Conservation (phyloP, 2,888 invertebrate species). For the Diaperis boleti region DNA sequence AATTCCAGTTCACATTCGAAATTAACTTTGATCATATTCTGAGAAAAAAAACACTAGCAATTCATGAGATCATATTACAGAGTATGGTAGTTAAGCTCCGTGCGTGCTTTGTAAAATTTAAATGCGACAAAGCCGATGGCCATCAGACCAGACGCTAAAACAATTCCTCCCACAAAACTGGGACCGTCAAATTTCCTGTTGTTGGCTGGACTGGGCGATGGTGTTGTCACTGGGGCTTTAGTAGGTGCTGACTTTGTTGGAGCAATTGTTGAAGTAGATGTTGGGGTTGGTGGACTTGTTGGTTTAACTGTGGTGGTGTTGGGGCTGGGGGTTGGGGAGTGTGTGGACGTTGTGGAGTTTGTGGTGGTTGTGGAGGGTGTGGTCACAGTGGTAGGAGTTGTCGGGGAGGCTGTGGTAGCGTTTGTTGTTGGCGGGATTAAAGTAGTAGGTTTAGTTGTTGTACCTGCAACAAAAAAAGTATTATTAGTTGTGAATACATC, state of each 20-base stretch:
- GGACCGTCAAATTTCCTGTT: conserved; percentile 75
- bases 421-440: background rate
- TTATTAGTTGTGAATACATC: no score
- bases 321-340: no score
- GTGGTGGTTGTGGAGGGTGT: no score
- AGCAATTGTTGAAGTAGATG: conserved; percentile 10
- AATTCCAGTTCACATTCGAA: conserved; percentile 7
- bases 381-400: no score
- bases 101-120: conserved; percentile 89
- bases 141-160: conserved; percentile 81
- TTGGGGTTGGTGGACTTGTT: background rate
- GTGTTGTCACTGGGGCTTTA: conserved; percentile 47
- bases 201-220: conserved; percentile 56
- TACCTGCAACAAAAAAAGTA: no score
- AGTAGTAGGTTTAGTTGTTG: background rate
- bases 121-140: conserved; percentile 86
- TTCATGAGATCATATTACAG: conserved; percentile 71
- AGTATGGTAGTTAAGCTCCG: conserved; percentile 89
- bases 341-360: no score
- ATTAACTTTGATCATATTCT: conserved; percentile 8
- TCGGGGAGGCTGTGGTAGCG: no score
- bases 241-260: conserved; percentile 45
- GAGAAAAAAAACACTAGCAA: background rate
- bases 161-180: conserved; percentile 88
- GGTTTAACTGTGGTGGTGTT: no score